phyloP scores from a whole-genome alignment of 2,797 vertebrate species.

The Furcifer pardalis region DNA sequence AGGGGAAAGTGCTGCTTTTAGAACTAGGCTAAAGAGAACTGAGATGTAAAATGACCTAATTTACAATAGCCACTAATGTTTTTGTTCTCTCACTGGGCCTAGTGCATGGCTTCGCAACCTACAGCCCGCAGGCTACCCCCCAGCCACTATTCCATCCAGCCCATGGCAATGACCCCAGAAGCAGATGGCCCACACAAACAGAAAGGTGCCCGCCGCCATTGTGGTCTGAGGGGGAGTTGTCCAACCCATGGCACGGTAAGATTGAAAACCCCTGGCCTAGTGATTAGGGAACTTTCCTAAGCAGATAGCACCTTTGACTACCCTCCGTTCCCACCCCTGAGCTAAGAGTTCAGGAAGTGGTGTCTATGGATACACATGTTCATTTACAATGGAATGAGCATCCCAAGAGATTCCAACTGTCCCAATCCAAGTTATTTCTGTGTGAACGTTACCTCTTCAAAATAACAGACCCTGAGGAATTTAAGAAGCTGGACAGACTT shows the following conservation, averaged over 20 bases:
- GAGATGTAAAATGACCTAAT: neutral
- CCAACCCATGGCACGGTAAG: no score
- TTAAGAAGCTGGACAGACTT: no score
- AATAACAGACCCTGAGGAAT: neutral
- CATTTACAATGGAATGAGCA: neutral
- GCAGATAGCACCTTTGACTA: neutral
- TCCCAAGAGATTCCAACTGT: neutral
- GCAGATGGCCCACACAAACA: no score
- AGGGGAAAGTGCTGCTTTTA: neutral
- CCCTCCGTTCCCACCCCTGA: neutral
- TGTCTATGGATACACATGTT: neutral
- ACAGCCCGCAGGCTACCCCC: no score
- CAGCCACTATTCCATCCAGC: no score
- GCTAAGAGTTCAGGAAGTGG: neutral
- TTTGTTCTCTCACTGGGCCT: neutral
- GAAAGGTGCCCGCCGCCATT: no score
- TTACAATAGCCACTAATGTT: neutral
- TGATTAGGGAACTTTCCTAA: slow-evolving; percentile 7
- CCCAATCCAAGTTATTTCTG: neutral
- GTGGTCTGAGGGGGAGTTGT: no score
- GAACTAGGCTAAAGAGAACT: slow-evolving; percentile 21
- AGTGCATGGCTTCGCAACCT: no score
- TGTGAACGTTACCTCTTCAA: neutral
- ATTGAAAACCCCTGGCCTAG: no score
- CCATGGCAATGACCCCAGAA: no score